phyloP scores from a whole-genome alignment of 2,797 vertebrate species.

The Macroramphosus scolopax region DNA sequence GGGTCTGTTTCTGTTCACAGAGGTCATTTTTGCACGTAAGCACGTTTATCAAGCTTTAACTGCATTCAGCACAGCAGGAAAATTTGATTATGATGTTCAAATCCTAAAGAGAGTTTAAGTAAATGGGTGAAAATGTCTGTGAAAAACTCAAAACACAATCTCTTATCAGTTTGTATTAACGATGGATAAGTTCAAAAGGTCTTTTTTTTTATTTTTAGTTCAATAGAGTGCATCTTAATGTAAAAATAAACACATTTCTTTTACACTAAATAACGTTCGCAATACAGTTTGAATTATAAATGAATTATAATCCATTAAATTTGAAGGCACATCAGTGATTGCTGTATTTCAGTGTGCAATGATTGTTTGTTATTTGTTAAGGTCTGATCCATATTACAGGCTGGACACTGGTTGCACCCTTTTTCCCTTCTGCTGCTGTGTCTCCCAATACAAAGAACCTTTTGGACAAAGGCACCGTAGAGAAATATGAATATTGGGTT shows the following conservation, averaged over 20 bases:
- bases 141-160: too few relatives aligned
- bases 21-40: not conserved
- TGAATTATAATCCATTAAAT: not conserved
- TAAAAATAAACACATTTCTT: not conserved
- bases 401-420: conserved; percentile 7
- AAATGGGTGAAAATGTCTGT: too few relatives aligned
- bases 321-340: too few relatives aligned
- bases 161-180: too few relatives aligned
- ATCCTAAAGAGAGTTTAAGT: not conserved
- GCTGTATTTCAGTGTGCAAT: too few relatives aligned
- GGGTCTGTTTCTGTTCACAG: not conserved
- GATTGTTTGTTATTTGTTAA: too few relatives aligned
- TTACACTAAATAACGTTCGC: not conserved
- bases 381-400: too few relatives aligned
- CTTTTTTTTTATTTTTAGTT: too few relatives aligned
- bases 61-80: not conserved
- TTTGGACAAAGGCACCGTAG: conserved; percentile 16
- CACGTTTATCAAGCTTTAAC: not conserved
- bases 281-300: not conserved
- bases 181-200: too few relatives aligned
- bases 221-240: too few relatives aligned
- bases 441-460: conserved; percentile 30
- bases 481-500: conserved; percentile 15
- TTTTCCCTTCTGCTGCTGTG: conserved; percentile 24
- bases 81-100: not conserved